A percentile compares a stretch with the other conserved stretches of the same genome.
These are phyloP conservation scores for Anodontia alba DNA, from an alignment of 2,888 invertebrate genomes.

Conservation along the genomic window DNA sequence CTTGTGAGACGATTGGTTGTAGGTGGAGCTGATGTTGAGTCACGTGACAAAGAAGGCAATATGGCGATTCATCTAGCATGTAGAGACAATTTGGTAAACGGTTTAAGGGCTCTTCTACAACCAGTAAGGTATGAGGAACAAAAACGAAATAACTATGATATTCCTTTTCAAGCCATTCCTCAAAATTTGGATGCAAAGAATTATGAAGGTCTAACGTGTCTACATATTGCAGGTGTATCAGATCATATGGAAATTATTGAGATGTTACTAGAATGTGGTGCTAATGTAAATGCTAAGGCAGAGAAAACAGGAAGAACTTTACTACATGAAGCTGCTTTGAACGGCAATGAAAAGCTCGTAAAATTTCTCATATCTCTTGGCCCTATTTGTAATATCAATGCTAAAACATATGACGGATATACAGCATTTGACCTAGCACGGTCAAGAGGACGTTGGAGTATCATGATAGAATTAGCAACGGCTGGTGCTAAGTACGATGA, in stretches of 20 bases:
- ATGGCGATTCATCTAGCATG: constrained; percentile 32
- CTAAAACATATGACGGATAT: background rate
- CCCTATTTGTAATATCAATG: background rate
- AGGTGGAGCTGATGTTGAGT: constrained; percentile 23
- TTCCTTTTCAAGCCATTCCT: constrained; percentile 2
- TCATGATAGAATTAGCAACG: background rate
- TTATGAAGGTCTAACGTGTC: constrained; percentile 43
- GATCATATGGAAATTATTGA: constrained; percentile 18
- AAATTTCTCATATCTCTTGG: background rate
- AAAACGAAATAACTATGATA: constrained; percentile 3
- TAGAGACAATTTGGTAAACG: background rate
- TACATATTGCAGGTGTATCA: constrained; percentile 40
- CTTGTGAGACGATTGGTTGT: constrained; percentile 24
- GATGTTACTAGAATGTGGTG: constrained; percentile 23
- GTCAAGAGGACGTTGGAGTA: background rate
- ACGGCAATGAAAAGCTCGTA: background rate
- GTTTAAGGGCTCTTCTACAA: constrained; percentile 9
- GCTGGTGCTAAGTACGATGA: background rate
- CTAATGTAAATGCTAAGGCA: constrained; percentile 25
- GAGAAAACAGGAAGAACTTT: constrained; percentile 21
- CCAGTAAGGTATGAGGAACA: constrained; percentile 18
- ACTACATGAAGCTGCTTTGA: constrained; percentile 13
- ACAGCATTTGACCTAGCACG: background rate
- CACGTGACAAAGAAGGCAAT: constrained; percentile 31
- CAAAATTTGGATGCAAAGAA: constrained; percentile 40